Evolutionary conservation across 2,888 invertebrate species (phyloP), one percentile per base, ranked within the genome.

Genomic region (Dorcus hopei): DNA sequence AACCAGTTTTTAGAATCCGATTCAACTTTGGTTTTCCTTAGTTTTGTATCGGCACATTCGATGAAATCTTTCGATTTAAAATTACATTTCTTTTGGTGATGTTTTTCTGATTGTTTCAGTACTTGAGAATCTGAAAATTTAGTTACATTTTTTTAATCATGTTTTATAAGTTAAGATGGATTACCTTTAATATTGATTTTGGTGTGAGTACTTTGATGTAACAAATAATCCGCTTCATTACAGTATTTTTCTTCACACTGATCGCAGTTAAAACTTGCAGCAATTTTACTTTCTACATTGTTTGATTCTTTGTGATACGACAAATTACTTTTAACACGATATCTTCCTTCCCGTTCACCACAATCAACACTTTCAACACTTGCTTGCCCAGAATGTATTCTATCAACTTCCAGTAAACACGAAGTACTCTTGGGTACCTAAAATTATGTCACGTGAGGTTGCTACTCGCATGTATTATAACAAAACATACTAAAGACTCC

Each of bases 231-330:
- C 23, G 38, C 33, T 53, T 62, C 54, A 9, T 52, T 51, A 16
- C 40, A 39, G 53, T 53, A 62, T 14, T 53, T 56, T 19, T 61
- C 50, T 23, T 55, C 52, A 59, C 58, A 61, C 7, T 48, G 26
- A 54, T 52, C 47, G 33, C 61, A 61, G 9, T n/a, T 54, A 50
- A 51, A 58, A 38, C 23, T 16, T 3, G 14, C 16, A 52, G 40
- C 41, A 38, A 11, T 9, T 40, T 33, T 9, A 4, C 3, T 38
- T 52, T 23, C n/a, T 52, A 9, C n/a, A 11, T 41, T 11, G 9
- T 52, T 9, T 11, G 9, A 40, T 38, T 11, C 9, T 38, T 54
- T 49, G 39, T 8, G 38, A 9, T 19, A 19, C 19, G 2, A 19
- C 19, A 19, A 19, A 19, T 33, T 33, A 33, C 1, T 33, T 33